Percentiles rank a stretch among this genome's conserved stretches.
phyloP scores from a whole-genome alignment of 2,113 vertebrate species.

The Baryphthengus martii region DNA sequence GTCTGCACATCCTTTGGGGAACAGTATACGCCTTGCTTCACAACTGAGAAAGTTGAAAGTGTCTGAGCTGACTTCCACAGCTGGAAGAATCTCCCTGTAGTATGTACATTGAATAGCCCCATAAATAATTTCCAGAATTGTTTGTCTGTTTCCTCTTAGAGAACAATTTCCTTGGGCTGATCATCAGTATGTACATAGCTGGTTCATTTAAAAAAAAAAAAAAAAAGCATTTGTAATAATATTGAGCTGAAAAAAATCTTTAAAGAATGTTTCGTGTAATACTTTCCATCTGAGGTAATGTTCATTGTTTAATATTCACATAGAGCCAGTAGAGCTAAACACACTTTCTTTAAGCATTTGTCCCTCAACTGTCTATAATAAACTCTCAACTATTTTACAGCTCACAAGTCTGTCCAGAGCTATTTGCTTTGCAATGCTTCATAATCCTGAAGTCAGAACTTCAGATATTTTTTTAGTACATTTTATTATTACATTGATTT shows the following conservation, averaged over 20 bases:
- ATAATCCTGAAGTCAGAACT: neutral
- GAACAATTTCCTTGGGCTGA: neutral
- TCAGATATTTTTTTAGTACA: neutral
- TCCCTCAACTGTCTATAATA: neutral
- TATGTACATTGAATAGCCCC: neutral
- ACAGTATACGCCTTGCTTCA: neutral
- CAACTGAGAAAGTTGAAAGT: neutral
- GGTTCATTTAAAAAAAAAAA: neutral
- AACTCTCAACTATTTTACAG: neutral
- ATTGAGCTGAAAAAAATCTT: neutral
- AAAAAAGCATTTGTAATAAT: neutral
- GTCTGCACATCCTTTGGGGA: neutral
- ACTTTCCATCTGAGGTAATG: neutral
- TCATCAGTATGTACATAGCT: neutral
- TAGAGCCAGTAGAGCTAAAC: neutral
- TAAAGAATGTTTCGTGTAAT: neutral
- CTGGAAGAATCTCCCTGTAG: neutral
- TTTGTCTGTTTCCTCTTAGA: neutral
- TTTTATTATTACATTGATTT: neutral
- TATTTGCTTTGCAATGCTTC: neutral
- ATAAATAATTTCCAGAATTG: neutral
- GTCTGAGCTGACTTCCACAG: neutral
- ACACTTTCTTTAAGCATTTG: neutral
- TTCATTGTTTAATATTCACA: neutral
- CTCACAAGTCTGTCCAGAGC: neutral